Conservation (phyloP, 2,888 invertebrate species). For the Caenorhabditis uteleia region DNA sequence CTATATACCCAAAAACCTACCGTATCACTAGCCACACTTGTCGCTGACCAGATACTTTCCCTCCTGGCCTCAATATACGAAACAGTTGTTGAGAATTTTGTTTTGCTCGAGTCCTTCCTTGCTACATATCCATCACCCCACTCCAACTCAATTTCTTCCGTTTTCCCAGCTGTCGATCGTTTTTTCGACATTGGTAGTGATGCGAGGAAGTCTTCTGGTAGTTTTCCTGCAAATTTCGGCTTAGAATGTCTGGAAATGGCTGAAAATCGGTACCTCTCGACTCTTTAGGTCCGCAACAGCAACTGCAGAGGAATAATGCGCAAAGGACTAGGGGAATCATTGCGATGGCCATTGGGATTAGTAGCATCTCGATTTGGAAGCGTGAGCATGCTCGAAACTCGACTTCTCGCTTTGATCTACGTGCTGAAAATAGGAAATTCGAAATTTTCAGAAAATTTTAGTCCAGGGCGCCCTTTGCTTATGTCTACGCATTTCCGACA, state of each 20-base stretch:
- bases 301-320: conserved; percentile 62
- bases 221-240: conserved; percentile 44
- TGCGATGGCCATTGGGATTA: conserved; percentile 62
- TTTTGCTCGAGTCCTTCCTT: conserved; percentile 52
- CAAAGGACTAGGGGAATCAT: conserved; percentile 64
- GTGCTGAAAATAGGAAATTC: no score
- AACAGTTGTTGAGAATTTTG: conserved; percentile 58
- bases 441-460: no score
- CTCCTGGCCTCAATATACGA: conserved; percentile 54
- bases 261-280: conserved; percentile 46
- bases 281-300: conserved; percentile 66
- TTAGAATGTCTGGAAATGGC: no score
- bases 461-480: no score
- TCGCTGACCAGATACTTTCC: conserved; percentile 49
- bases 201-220: conserved; percentile 49
- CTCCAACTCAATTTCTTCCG: conserved; percentile 53
- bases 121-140: conserved; percentile 57
- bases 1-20: conserved; percentile 10
- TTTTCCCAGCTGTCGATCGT: not conserved
- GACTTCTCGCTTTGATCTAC: conserved; percentile 33
- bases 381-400: conserved; percentile 45
- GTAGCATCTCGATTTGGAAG: conserved; percentile 51
- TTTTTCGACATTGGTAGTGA: conserved; percentile 46
- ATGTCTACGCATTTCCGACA: not conserved
- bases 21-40: conserved; percentile 35